phyloP scores from a whole-genome alignment of 2,888 invertebrate genomes.

The Sialis lutaria region DNA sequence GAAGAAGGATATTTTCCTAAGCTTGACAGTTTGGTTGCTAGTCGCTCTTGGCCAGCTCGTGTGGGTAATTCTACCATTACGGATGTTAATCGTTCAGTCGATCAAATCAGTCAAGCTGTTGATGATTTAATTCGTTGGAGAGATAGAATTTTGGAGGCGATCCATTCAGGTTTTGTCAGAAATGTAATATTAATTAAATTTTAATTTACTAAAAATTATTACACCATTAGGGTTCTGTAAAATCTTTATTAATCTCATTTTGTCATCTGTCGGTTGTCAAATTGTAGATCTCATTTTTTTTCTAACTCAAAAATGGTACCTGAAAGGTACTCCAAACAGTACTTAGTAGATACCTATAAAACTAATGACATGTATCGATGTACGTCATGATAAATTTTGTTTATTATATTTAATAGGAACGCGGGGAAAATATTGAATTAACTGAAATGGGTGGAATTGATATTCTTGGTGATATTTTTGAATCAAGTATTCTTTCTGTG shows the following conservation, averaged over 20 bases:
- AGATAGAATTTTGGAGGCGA: conserved; percentile 51
- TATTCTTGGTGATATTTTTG: conserved; percentile 61
- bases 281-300: no score
- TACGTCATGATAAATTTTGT: no score
- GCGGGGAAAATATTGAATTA: conserved; percentile 35
- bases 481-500: conserved; percentile 48
- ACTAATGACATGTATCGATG: no score
- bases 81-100: conserved; percentile 48
- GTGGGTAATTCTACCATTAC: conserved; percentile 33
- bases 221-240: neutral
- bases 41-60: conserved; percentile 58
- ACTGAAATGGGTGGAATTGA: conserved; percentile 48
- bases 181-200: conserved; percentile 28
- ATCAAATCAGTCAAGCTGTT: conserved; percentile 47
- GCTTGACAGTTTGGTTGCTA: conserved; percentile 59
- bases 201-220: neutral
- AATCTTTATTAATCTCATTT: neutral
- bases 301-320: no score
- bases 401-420: conserved; percentile 25
- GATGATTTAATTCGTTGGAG: conserved; percentile 60
- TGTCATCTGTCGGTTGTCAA: no score
- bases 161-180: conserved; percentile 41
- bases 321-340: no score
- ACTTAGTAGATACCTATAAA: no score
- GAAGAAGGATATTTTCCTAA: conserved; percentile 71